These are phyloP conservation scores for Luperina testacea DNA, from an alignment of 2,888 invertebrate genomes.

Conservation along the genomic window DNA sequence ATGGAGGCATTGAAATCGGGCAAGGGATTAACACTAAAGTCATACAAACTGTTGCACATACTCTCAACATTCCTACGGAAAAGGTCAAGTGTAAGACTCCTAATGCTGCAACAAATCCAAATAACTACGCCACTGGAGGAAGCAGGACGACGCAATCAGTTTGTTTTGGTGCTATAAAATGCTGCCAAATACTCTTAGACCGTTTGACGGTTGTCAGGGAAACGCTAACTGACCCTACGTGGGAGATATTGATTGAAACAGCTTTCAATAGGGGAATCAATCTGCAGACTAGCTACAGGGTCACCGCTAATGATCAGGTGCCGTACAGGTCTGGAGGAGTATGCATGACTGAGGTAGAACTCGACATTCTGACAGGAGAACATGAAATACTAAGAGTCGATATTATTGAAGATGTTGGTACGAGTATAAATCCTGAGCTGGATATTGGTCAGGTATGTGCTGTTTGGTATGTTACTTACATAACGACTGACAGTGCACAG, in stretches of 20 bases:
- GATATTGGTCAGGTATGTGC: slow-evolving; percentile 92
- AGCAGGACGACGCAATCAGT: slow-evolving; percentile 84
- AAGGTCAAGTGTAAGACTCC: slow-evolving; percentile 92
- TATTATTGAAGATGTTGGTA: slow-evolving; percentile 92
- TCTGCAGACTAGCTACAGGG: slow-evolving; percentile 78
- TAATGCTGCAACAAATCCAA: slow-evolving; percentile 91
- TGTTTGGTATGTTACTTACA: background rate
- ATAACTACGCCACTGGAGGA: slow-evolving; percentile 91
- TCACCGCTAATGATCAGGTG: slow-evolving; percentile 74
- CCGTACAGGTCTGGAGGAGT: slow-evolving; percentile 88
- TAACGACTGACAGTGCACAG: background rate
- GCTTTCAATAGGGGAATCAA: slow-evolving; percentile 83
- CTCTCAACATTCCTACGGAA: slow-evolving; percentile 91
- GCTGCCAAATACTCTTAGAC: slow-evolving; percentile 88
- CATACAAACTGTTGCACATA: slow-evolving; percentile 92
- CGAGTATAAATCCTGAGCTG: slow-evolving; percentile 91
- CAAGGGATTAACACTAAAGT: slow-evolving; percentile 94
- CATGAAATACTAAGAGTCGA: slow-evolving; percentile 91
- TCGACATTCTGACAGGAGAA: slow-evolving; percentile 94
- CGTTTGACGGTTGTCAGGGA: slow-evolving; percentile 85
- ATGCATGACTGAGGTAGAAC: slow-evolving; percentile 92
- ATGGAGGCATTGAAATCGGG: slow-evolving; percentile 94
- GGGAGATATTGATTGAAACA: slow-evolving; percentile 87
- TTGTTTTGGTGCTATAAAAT: slow-evolving; percentile 79
- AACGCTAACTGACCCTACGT: slow-evolving; percentile 83